Base-by-base conservation (phyloP, 2,888 invertebrate species). In the Sinopyrophorus schimmeli region DNA sequence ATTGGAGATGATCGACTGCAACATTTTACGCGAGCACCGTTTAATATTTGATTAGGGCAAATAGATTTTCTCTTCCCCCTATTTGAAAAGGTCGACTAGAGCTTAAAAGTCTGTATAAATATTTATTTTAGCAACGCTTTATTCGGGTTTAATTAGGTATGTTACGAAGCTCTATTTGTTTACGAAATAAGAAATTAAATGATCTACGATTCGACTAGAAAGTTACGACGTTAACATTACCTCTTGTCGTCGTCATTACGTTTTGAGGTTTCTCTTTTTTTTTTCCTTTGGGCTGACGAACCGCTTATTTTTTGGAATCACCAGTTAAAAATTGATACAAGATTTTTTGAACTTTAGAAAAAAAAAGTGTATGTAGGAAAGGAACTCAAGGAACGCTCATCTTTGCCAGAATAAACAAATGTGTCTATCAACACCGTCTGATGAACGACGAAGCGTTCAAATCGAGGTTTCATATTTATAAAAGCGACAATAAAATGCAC, bases 1-100 rank as follows among this genome's bases (percentile, higher is more conserved):
- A 34, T 39, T 39, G 6, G 37, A 28, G 9, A 34, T 26, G 7
- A 18, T 14, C 26, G 16, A 20, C n/a, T n/a, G 18, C 38, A 54
- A 49, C 49, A 42, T 50, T 53, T n/a, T 51, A 54, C 40, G 55
- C 39, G 43, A 40, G 39, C 35, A 59, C 57, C 62, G 62, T 59
- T 66, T 63, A 67, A 67, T 67, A 65, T 67, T 67, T 67, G 65
- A 66, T 58, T 62, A 64, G 52, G 57, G 58, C 60, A 64, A 66
- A 66, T 64, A n/a, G 10, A 24, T 4, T 61, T 65, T 62, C 55
- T 52, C 62, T 62, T 60, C 59, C 62, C 54, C 50, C 49, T 34
- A 46, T 26, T 31, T 47, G 32, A 58, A n/a, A 58, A 58, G 58
- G 58, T 58, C 55, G 55, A 54, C 52, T 43, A 52, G 30, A 46